phyloP scores from a whole-genome alignment of 2,113 vertebrate genomes.

The Theristicus caerulescens region DNA sequence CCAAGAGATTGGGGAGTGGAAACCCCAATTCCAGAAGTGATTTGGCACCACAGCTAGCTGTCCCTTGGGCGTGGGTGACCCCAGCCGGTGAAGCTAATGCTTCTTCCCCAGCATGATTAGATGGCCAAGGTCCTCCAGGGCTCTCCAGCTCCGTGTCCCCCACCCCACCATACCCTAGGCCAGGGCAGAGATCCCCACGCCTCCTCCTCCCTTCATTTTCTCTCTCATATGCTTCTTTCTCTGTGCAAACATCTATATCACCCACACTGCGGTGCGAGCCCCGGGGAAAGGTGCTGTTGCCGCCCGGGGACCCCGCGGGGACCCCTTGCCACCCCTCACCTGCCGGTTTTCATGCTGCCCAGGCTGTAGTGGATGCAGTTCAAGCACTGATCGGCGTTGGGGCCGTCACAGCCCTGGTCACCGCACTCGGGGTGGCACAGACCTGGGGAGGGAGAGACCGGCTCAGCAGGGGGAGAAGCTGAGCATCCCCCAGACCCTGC shows the following conservation, averaged over 20 bases:
- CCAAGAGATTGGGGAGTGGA: not conserved
- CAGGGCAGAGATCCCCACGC: not conserved
- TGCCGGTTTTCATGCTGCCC: conserved; percentile 80
- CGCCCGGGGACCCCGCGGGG: rapidly evolving
- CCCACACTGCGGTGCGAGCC: rapidly evolving
- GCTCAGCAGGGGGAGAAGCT: not conserved
- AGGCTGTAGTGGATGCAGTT: conserved; percentile 91
- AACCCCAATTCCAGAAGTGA: not conserved
- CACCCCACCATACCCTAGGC: not conserved
- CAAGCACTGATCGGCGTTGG: conserved; percentile 84
- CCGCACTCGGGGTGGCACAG: conserved; percentile 86
- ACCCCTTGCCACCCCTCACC: conserved; percentile 68
- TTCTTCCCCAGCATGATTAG: not conserved
- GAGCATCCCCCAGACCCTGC: not conserved
- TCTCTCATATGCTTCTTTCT: not conserved
- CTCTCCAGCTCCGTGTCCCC: not conserved
- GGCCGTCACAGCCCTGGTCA: conserved; percentile 87
- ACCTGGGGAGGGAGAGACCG: conserved; percentile 63
- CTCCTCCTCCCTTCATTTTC: not conserved
- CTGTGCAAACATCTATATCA: not conserved
- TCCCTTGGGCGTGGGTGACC: not conserved
- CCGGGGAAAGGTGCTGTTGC: not conserved
- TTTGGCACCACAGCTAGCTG: not conserved
- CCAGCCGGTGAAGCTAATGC: not conserved
- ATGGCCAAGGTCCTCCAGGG: not conserved